Evolutionary conservation across 2,113 vertebrate genomes (phyloP), one percentile per base, ranked within the genome.

Genomic region (Bucco capensis): DNA sequence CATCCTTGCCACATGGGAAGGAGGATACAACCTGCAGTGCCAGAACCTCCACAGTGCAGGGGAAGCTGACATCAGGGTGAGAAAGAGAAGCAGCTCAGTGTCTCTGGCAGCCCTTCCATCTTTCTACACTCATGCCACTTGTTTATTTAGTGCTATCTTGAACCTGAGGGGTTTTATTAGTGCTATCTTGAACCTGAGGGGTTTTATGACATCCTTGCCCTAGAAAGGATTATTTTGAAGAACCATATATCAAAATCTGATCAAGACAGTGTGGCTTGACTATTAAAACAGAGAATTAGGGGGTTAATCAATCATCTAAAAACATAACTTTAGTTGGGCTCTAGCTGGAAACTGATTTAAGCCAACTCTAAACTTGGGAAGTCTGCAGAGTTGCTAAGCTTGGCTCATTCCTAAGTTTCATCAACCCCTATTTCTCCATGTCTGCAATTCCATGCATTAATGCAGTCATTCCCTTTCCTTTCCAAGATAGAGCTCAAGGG

Each of bases 21-120:
- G 98, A 62, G 95, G 97, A 47, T 99, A 99, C 97, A 98, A 97
- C 72, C 75, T 98, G 79, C 98, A 98, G 88, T 99, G 98, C 96
- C 98, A 99, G 95, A 97, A 98, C 58, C 97, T 99, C 18, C 80
- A 96, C 96, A 98, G 98, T 3, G 97, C 98, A 5, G 98, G 98
- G 51, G 97, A 97, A 28, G 97, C 97, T 0, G 98, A 99, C 23
- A 74, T 98, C 44, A 97, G 98, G 97, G 98, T 98, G 90, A 98
- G 98, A 64, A 14, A 7, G 30, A 49, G 50, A 46, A 66, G 47
- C 61, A 51, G 37, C 40, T 67, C 58, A 38, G 47, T 33, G 47
- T 3, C 19, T 6, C 1, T 10, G 9, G 44, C 22, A 33, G 11
- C 14, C 40, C 40, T 33, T 21, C 76, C n/a, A n/a, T n/a, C n/a